Evolutionary conservation across 2,113 vertebrate genomes (phyloP), one percentile per base, ranked within the genome.

Genomic region (Crotophaga sulcirostris): DNA sequence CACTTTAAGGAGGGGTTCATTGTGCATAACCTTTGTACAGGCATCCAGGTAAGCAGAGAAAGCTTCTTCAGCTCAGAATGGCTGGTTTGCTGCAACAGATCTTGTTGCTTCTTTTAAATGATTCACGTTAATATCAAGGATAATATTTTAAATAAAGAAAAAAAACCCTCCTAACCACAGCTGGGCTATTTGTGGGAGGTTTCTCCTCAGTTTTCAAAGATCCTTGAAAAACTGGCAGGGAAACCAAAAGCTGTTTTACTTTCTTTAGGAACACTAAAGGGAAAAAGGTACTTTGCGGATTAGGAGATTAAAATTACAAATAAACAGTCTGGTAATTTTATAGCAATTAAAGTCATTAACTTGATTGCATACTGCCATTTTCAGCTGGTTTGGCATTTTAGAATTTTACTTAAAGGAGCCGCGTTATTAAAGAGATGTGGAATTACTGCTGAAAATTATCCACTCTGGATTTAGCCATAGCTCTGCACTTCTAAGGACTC

Each of bases 291-390:
- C 83, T 96, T 96, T 95, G 64, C 0, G 17, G 96, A 95, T 96
- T 87, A 96, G 79, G 86, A 94, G 93, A 91, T 95, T 93, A 94
- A 92, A 96, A 87, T 94, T 85, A 93, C 89, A 92, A 95, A 93
- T 85, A 73, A 59, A 75, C 66, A 17, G 7, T 44, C 83, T 89
- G 78, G 94, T 90, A 83, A 95, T 95, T 93, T 94, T 58, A 52
- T 59, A 87, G 95, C 10, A 95, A 97, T 97, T 96, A 96, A 94
- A 95, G 77, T 87, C 16, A 93, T 96, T 94, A 83, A 78, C 84
- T 72, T 66, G 59, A 90, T 77, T 85, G 70, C 10, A 19, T 44
- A 13, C 26, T 69, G 82, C 82, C 29, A 74, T 87, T 93, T 49
- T 76, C 85, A 90, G 52, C 31, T 78, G n/a, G 60, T 36, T 47